These are phyloP conservation scores for Hyles vespertilio DNA, from an alignment of 1,140 invertebrate genomes.

Conservation along the genomic window DNA sequence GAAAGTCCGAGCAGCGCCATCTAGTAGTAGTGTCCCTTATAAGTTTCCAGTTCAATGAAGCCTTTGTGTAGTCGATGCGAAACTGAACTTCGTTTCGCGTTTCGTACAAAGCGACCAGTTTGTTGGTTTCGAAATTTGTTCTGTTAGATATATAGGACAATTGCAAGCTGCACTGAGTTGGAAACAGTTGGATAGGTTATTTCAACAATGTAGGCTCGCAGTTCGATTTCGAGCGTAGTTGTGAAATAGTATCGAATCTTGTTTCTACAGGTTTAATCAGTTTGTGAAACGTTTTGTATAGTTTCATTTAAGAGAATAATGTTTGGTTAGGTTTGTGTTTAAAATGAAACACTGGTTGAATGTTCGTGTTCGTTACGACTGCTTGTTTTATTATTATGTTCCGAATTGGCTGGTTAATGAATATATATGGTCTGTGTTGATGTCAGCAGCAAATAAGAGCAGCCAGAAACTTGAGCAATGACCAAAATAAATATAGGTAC, in stretches of 20 bases:
- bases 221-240: no score
- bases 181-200: conserved; percentile 4
- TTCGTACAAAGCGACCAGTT: conserved; percentile 14
- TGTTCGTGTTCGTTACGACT: background rate
- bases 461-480: no score
- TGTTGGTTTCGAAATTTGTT: conserved; percentile 11
- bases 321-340: conserved; percentile 3
- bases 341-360: background rate
- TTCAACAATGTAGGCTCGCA: background rate
- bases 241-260: no score
- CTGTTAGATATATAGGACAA: conserved; percentile 6
- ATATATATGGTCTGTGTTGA: no score
- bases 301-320: background rate
- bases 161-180: conserved; percentile 7
- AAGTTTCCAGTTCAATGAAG: conserved; percentile 18
- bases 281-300: no score
- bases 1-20: conserved; percentile 6
- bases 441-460: no score
- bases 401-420: no score
- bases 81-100: conserved; percentile 15
- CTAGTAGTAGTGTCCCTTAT: conserved; percentile 13
- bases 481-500: no score
- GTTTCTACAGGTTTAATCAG: no score
- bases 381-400: no score
- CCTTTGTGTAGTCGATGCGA: conserved; percentile 13